Conservation (phyloP, 1,140 invertebrate genomes). For the Drosophila triauraria region DNA sequence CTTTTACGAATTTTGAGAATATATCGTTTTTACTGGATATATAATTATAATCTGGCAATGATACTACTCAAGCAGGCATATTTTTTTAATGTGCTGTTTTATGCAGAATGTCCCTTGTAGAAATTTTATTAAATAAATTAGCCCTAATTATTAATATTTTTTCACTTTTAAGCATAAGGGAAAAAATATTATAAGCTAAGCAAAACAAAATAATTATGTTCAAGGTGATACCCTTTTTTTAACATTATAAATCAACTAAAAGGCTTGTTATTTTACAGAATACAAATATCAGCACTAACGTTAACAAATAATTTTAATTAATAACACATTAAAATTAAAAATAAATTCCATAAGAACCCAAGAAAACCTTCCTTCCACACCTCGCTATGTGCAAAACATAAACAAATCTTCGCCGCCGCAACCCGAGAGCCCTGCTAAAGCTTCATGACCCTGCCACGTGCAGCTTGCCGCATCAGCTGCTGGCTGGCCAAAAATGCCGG, state of each 20-base stretch:
- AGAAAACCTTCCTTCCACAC: not conserved
- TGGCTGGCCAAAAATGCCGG: constrained; percentile 63
- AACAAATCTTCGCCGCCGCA: constrained; percentile 38
- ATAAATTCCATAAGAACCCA: not conserved
- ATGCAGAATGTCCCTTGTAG: too few relatives aligned
- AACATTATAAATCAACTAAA: too few relatives aligned
- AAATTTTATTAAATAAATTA: too few relatives aligned
- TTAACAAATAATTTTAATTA: too few relatives aligned
- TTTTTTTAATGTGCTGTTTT: too few relatives aligned
- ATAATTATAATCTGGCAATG: not conserved
- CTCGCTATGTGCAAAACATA: constrained; percentile 37
- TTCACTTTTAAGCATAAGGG: too few relatives aligned
- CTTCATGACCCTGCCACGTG: constrained; percentile 44
- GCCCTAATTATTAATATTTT: too few relatives aligned
- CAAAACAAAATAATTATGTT: too few relatives aligned
- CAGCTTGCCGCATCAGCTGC: constrained; percentile 54
- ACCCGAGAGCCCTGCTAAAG: constrained; percentile 15
- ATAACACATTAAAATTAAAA: not conserved
- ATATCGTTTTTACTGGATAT: not conserved
- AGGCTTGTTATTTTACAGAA: too few relatives aligned
- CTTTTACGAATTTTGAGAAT: not conserved
- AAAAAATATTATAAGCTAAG: too few relatives aligned
- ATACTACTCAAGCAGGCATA: not conserved
- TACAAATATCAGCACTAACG: too few relatives aligned
- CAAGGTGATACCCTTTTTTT: too few relatives aligned